These are phyloP conservation scores for Peucedramus taeniatus DNA, from an alignment of 2,113 vertebrate genomes.

Conservation along the genomic window DNA sequence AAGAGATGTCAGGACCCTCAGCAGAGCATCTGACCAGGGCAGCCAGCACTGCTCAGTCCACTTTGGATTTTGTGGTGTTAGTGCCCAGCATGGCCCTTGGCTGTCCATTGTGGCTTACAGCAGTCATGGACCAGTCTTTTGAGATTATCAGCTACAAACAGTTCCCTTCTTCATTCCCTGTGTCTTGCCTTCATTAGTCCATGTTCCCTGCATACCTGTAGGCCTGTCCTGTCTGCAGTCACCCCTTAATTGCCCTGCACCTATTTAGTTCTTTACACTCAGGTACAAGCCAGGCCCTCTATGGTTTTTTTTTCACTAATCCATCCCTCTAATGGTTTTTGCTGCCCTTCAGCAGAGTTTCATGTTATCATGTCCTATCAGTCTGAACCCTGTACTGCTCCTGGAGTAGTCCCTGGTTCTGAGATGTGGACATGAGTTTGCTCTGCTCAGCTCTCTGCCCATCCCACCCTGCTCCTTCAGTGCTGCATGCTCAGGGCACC, in stretches of 20 bases:
- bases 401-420: not conserved
- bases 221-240: not conserved
- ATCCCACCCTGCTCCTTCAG: not conserved
- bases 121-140: not conserved
- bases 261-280: not conserved
- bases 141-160: not conserved
- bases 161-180: not conserved
- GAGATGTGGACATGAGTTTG: not conserved
- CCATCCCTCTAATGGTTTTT: not conserved
- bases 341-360: not conserved
- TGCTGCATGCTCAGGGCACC: rapidly evolving
- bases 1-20: not conserved
- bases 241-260: not conserved
- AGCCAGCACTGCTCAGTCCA: not conserved
- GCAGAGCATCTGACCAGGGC: not conserved
- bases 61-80: not conserved
- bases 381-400: not conserved
- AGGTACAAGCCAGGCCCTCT: not conserved
- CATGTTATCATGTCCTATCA: rapidly evolving
- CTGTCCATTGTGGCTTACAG: not conserved
- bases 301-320: not conserved
- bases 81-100: not conserved
- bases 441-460: not conserved
- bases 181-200: not conserved
- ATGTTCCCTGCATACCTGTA: not conserved